phyloP scores from a whole-genome alignment of 2,888 invertebrate genomes.

The Platycheirus rosarum region DNA sequence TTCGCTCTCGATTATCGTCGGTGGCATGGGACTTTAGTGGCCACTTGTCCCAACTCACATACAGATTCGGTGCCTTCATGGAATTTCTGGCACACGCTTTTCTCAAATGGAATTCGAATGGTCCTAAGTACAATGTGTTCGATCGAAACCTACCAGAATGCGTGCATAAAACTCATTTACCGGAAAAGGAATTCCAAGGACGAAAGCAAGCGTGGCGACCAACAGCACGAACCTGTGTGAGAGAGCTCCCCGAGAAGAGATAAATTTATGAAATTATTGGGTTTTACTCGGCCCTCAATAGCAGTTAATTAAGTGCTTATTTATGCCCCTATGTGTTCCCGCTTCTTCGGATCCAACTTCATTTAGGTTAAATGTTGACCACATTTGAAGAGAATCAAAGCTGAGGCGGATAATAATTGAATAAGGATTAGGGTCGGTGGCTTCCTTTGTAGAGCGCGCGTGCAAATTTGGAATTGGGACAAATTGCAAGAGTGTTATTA shows the following conservation, averaged over 20 bases:
- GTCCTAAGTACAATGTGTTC: not conserved
- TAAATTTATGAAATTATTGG: constrained; percentile 73
- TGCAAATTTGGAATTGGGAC: constrained; percentile 71
- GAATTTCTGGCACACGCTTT: constrained; percentile 74
- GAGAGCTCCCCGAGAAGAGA: constrained; percentile 51
- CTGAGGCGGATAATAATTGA: constrained; percentile 36
- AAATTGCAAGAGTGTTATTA: constrained; percentile 64
- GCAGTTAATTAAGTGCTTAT: constrained; percentile 74
- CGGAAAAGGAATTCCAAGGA: constrained; percentile 68
- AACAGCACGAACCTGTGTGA: constrained; percentile 36
- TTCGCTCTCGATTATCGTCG: not conserved
- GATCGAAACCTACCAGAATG: constrained; percentile 36
- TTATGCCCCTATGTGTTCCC: constrained; percentile 61
- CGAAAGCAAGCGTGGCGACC: not conserved
- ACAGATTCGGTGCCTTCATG: constrained; percentile 51
- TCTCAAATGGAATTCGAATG: constrained; percentile 45
- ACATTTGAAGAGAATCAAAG: constrained; percentile 8
- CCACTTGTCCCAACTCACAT: constrained; percentile 37
- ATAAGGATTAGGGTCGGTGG: constrained; percentile 38
- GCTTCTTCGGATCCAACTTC: constrained; percentile 22
- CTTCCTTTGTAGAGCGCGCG: constrained; percentile 28
- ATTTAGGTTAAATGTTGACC: not conserved
- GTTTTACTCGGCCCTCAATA: constrained; percentile 71
- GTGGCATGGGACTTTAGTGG: constrained; percentile 47
- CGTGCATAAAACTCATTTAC: constrained; percentile 67